Conservation (phyloP, 2,797 vertebrate genomes). For the Alca torda region DNA sequence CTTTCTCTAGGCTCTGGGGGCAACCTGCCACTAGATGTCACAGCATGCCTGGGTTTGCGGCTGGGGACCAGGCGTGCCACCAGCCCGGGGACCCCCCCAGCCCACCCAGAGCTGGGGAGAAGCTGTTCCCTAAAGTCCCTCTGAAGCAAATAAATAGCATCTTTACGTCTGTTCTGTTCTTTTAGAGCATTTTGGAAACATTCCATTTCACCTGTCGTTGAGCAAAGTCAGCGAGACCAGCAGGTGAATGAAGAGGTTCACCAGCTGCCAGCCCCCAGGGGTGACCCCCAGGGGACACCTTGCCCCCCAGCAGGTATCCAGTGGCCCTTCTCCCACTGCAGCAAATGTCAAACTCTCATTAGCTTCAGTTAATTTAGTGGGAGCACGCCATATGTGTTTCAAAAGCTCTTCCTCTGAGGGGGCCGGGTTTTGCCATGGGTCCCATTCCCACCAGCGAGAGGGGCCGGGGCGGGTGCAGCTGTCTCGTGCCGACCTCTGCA, state of each 20-base stretch:
- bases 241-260: background rate
- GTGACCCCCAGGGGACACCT: background rate
- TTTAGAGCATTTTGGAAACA: background rate
- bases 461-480: background rate
- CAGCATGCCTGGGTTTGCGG: background rate
- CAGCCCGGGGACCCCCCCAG: background rate
- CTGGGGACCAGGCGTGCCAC: background rate
- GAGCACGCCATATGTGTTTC: background rate
- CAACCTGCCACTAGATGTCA: conserved; percentile 65
- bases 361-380: background rate
- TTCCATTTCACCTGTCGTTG: background rate
- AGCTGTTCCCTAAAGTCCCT: background rate
- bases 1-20: background rate
- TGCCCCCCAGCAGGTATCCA: background rate
- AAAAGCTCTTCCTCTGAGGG: background rate
- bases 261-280: background rate
- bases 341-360: rapidly evolving
- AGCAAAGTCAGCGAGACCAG: background rate
- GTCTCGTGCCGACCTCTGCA: background rate
- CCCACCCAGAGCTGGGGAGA: rapidly evolving
- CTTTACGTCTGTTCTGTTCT: background rate
- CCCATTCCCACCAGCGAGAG: rapidly evolving
- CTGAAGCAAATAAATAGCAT: background rate
- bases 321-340: background rate
- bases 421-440: rapidly evolving